phyloP scores from a whole-genome alignment of 1,140 invertebrate species.

The Nixonia krombeini region DNA sequence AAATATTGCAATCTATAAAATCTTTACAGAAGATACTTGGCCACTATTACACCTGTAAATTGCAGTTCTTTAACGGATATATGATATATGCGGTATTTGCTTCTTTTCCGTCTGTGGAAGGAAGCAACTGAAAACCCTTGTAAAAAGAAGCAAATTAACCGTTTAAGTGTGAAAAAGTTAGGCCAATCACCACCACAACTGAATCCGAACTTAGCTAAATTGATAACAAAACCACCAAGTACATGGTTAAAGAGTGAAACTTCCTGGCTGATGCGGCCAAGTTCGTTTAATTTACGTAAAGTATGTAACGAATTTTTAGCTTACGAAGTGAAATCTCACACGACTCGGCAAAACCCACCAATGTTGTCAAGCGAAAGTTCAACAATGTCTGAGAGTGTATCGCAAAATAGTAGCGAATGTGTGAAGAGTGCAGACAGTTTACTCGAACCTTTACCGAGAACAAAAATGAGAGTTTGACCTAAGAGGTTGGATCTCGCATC shows the following conservation, averaged over 20 bases:
- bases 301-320: slow-evolving; percentile 50
- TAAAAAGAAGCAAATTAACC: slow-evolving; percentile 52
- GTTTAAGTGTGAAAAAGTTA: slow-evolving; percentile 52
- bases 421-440: neutral
- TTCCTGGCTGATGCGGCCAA: slow-evolving; percentile 51
- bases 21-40: slow-evolving; percentile 59
- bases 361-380: slow-evolving; percentile 6
- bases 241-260: slow-evolving; percentile 48
- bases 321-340: slow-evolving; percentile 47
- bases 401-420: slow-evolving; percentile 21
- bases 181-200: slow-evolving; percentile 51
- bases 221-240: slow-evolving; percentile 46
- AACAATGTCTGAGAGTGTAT: slow-evolving; percentile 6
- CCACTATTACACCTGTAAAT: slow-evolving; percentile 26
- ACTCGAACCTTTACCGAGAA: neutral
- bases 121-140: slow-evolving; percentile 47
- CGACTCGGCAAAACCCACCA: neutral
- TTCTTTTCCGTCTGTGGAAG: slow-evolving; percentile 61
- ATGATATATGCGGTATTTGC: slow-evolving; percentile 58
- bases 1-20: slow-evolving; percentile 4
- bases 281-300: slow-evolving; percentile 48
- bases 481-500: neutral
- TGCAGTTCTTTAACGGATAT: slow-evolving; percentile 40
- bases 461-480: neutral
- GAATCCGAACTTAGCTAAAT: slow-evolving; percentile 42